These are phyloP conservation scores for Neostethus bicornis DNA, from an alignment of 2,797 vertebrate species.

Conservation along the genomic window DNA sequence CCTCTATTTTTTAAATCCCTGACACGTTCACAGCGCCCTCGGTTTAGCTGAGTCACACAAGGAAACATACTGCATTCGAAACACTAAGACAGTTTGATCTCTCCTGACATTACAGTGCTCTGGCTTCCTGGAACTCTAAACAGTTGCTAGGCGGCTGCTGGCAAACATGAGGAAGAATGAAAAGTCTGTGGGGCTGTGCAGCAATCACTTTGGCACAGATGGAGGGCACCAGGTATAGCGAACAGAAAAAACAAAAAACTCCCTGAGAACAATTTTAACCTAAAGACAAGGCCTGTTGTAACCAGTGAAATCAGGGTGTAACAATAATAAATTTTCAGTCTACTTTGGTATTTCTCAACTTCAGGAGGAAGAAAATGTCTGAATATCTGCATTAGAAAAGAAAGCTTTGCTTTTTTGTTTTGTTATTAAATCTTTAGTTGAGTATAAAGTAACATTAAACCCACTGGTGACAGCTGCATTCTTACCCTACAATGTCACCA, in stretches of 20 bases:
- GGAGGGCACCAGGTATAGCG: conserved; percentile 42
- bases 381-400: conserved; percentile 38
- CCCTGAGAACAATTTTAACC: conserved; percentile 65
- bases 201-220: conserved; percentile 43
- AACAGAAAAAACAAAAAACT: conserved; percentile 55
- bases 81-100: conserved; percentile 27
- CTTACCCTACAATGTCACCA: conserved; percentile 3
- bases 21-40: background rate
- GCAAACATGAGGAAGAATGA: conserved; percentile 40
- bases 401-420: conserved; percentile 16
- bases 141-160: conserved; percentile 42
- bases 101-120: conserved; percentile 35
- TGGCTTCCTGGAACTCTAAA: conserved; percentile 38
- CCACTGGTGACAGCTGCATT: background rate
- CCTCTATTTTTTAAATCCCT: background rate
- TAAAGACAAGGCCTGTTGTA: conserved; percentile 26
- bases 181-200: conserved; percentile 14
- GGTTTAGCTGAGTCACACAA: conserved; percentile 8
- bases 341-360: conserved; percentile 9
- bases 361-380: conserved; percentile 28
- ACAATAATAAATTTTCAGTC: conserved; percentile 8
- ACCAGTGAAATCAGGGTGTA: conserved; percentile 10
- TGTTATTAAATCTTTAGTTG: conserved; percentile 5
- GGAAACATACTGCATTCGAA: conserved; percentile 9
- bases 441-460: conserved; percentile 14